phyloP scores from a whole-genome alignment of 1,140 invertebrate species.

The Drosophila tristis region DNA sequence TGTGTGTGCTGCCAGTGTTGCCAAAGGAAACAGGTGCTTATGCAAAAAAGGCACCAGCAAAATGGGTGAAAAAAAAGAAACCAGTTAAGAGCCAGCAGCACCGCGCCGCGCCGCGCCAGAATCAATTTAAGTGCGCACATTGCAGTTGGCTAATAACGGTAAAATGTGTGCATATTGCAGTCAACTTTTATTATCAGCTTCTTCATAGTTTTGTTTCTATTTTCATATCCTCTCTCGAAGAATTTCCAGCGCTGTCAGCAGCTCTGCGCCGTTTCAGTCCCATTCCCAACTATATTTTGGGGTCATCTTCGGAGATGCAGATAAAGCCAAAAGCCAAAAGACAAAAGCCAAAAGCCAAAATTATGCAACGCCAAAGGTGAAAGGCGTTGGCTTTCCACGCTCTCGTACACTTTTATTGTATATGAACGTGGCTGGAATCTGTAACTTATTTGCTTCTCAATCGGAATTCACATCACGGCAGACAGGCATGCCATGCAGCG shows the following conservation, averaged over 20 bases:
- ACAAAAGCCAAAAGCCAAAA: conserved; percentile 13
- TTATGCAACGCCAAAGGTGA: conserved; percentile 57
- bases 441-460: conserved; percentile 42
- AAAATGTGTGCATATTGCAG: conserved; percentile 49
- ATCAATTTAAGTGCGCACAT: conserved; percentile 69
- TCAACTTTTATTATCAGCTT: conserved; percentile 37
- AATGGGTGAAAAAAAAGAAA: conserved; percentile 37
- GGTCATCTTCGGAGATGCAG: too few species aligned
- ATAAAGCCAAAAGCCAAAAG: conserved; percentile 29
- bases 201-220: conserved; percentile 5
- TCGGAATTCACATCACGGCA: conserved; percentile 48
- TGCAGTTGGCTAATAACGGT: conserved; percentile 73
- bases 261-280: too few species aligned
- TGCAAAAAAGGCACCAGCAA: conserved; percentile 58
- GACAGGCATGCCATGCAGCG: too few species aligned
- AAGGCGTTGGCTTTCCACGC: conserved; percentile 38
- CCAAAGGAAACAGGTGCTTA: conserved; percentile 77
- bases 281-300: too few species aligned
- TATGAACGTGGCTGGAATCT: conserved; percentile 55
- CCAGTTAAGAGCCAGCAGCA: conserved; percentile 45
- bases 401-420: not conserved
- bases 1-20: conserved; percentile 1
- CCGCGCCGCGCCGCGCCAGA: conserved; percentile 54
- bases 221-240: conserved; percentile 6
- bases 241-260: not conserved